Base-by-base conservation (phyloP, 1,140 invertebrate genomes). In the Microplitis demolitor region DNA sequence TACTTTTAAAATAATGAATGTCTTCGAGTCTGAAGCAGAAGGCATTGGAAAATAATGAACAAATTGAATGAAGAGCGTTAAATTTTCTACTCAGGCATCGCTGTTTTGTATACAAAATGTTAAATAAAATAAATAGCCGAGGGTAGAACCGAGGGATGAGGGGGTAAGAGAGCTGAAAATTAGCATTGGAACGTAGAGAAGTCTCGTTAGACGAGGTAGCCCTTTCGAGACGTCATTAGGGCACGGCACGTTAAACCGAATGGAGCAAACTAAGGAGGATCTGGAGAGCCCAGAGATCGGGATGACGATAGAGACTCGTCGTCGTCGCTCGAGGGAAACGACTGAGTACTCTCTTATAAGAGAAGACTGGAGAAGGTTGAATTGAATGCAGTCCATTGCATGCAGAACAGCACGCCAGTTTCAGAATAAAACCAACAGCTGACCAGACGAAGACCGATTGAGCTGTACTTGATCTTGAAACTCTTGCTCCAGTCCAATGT, bases 361-460 rank as follows among this genome's bases (percentile, higher is more conserved):
- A 24, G 24, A 24, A 24, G 24, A 24, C 24, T 24, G 24, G 24
- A 24, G 24, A 24, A 24, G 24, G 24, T 2, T 24, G 24, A 24
- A 24, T 24, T 56, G 14, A 14, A 5, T 56, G 14, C 54, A 56
- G 9, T 5, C 11, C 9, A 56, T 5, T 56, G 54, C 5, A 56
- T 11, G 58, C 50, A 31, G 54, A 16, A 58, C 14, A 51, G 56
- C 56, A 53, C 50, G 24, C 9, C 56, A 66, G 33, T 33, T 45
- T 58, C 35, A 14, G 16, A 31, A 63, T 14, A 68, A 24, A 74
- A 68, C 35, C 33, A 16, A 72, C 82, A 81, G 79, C 13, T 50
- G 24, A 82, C 75, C 78, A 83, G 83, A 85, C 83, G 81, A 85
- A 85, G 84, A 85, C 79, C 84, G 86, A 87, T 87, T 87, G 86